These are phyloP conservation scores for Phyllopteryx taeniolatus DNA, from an alignment of 2,113 vertebrate genomes.

Conservation along the genomic window DNA sequence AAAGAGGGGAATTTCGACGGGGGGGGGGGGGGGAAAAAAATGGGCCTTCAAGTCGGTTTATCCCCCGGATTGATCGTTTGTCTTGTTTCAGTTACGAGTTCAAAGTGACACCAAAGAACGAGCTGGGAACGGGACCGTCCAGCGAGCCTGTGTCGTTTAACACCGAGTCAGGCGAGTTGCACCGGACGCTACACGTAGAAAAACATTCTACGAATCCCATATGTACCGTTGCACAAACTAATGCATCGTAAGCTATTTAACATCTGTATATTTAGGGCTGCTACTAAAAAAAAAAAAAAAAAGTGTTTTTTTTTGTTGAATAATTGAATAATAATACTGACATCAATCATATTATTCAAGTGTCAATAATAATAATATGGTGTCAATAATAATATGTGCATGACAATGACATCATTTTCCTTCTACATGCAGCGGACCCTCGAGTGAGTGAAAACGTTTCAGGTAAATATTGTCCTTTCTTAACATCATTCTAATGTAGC, in stretches of 20 bases:
- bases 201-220: not conserved
- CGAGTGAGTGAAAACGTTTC: slow-evolving; percentile 87
- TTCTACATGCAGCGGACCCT: slow-evolving; percentile 83
- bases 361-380: too few species aligned
- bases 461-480: slow-evolving; percentile 72
- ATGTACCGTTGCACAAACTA: not conserved
- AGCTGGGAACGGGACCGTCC: slow-evolving; percentile 84
- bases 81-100: slow-evolving; percentile 86
- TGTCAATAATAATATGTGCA: too few species aligned
- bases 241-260: too few species aligned
- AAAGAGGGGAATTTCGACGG: slow-evolving; percentile 8
- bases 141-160: slow-evolving; percentile 84
- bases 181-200: not conserved
- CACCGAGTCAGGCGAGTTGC: slow-evolving; percentile 90
- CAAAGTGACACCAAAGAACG: slow-evolving; percentile 88
- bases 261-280: too few species aligned
- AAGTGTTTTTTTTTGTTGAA: too few species aligned
- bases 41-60: not conserved
- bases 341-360: too few species aligned
- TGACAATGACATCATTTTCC: not conserved
- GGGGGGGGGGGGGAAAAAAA: not conserved
- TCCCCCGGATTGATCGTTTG: not conserved
- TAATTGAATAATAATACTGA: too few species aligned
- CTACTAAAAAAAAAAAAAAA: too few species aligned
- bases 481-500: not conserved